These are phyloP conservation scores for Cuculus canorus DNA, from an alignment of 2,797 vertebrate genomes.

Conservation along the genomic window DNA sequence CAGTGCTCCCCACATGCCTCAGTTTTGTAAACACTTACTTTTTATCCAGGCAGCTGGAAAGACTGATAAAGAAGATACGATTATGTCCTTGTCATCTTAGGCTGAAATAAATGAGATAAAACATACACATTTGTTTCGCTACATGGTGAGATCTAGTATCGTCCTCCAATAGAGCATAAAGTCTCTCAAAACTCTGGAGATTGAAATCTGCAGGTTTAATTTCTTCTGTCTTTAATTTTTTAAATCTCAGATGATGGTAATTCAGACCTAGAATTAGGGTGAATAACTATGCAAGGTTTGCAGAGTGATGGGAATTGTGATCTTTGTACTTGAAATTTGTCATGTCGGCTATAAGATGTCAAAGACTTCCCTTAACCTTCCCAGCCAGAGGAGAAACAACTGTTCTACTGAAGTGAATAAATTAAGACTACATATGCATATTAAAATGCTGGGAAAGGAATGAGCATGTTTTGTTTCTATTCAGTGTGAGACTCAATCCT, in stretches of 20 bases:
- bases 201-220: background rate
- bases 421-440: background rate
- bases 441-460: background rate
- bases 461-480: background rate
- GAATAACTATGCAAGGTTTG: background rate
- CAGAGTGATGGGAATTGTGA: background rate
- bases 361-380: background rate
- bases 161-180: background rate
- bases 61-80: background rate
- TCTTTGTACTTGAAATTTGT: background rate
- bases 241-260: background rate
- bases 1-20: background rate
- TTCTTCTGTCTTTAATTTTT: background rate
- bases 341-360: background rate
- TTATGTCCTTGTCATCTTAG: background rate
- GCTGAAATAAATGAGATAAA: background rate
- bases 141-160: background rate
- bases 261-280: background rate
- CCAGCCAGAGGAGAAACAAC: background rate
- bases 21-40: background rate
- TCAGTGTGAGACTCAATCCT: background rate
- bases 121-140: background rate
- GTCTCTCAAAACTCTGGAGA: background rate
- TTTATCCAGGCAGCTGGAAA: background rate
- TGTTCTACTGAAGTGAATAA: background rate